Evolutionary conservation across 2,797 vertebrate species (phyloP), one percentile per base, ranked within the genome.

Genomic region (Spinus pinus): DNA sequence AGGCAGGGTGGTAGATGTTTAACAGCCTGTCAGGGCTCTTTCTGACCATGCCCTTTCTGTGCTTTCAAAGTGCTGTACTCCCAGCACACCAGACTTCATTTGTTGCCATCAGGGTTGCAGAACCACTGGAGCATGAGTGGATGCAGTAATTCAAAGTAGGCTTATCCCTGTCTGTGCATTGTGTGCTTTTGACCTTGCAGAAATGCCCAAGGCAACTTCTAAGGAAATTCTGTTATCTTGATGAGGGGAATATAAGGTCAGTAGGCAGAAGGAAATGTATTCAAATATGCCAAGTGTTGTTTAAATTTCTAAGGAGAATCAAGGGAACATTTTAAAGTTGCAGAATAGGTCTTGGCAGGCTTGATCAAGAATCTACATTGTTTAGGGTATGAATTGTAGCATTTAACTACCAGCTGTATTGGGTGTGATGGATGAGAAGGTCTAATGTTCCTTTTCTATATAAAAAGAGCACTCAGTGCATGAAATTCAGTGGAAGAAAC

Each of bases 181-280:
- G 54, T 41, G 53, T 89, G 62, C 81, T 72, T 82, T 39, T 95
- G 92, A 95, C 94, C 94, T 93, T 93, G 92, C 54, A 84, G 66
- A 84, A 94, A 83, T 33, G 51, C 87, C 62, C 41, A 20, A 66
- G 56, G 88, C 88, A 80, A 39, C 51, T 88, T 66, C 54, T 66
- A 19, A 94, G 77, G 49, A 70, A 81, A 65, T 35, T 35, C 20
- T 60, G 0, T 94, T 85, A 35, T 72, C 67, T 77, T 65, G 50
- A 37, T 90, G 57, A 71, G 46, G 69, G 51, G 78, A 73, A 30
- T 35, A 12, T 54, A 58, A 86, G 65, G 50, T 86, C 87, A 82
- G 49, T 51, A 84, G 47, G 47, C 72, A 93, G 74, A 46, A 87
- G 80, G 27, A 82, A 93, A 60, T 70, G 15, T 33, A 51, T 67